Base-by-base conservation (phyloP, 1,140 invertebrate genomes). In the Halesus radiatus region DNA sequence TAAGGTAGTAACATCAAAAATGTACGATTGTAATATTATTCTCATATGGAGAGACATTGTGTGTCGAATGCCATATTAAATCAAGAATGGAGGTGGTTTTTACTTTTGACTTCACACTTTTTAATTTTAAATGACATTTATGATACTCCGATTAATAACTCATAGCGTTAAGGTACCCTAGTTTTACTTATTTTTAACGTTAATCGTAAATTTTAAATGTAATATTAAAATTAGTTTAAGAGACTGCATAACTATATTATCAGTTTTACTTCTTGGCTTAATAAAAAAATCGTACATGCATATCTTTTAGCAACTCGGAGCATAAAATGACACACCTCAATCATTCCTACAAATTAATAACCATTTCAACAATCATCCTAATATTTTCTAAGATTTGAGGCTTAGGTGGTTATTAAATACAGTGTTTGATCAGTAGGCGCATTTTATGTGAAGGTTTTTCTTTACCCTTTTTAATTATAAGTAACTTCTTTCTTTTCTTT, bases 331-430 rank as follows among this genome's bases (percentile, higher is more conserved):
- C 37, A 70, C n/a, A 50, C 66, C 66, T 70, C 66, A 70, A 22
- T 10, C 66, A 70, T 22, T 50, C 66, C 18, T 8, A 50, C 32
- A 70, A 32, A 66, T 37, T 66, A 20, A 70, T 70, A 70, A 70
- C 37, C 66, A 70, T 50, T 70, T 23, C 66, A 52, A 45, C 66
- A 70, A 66, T 70, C 8, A 70, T 70, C 66, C 66, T 70, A 70
- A 70, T 70, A 70, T 50, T 32, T 70, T 52, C 52, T 70, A 70
- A 70, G 66, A 50, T 20, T 50, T 70, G 66, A 70, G 66, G 66
- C 66, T 70, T 70, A 22, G 16, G 66, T 70, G n/a, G 45, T 70
- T 70, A 50, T 70, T 50, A 45, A 45, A 68, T 50, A 50, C 60
- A 66, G n/a, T 18, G 66, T 52, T 70, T 70, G 66, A 52, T 7